Percentiles rank a stretch among this genome's conserved stretches.
phyloP scores from a whole-genome alignment of 2,113 vertebrate species.

The Anas platyrhynchos region DNA sequence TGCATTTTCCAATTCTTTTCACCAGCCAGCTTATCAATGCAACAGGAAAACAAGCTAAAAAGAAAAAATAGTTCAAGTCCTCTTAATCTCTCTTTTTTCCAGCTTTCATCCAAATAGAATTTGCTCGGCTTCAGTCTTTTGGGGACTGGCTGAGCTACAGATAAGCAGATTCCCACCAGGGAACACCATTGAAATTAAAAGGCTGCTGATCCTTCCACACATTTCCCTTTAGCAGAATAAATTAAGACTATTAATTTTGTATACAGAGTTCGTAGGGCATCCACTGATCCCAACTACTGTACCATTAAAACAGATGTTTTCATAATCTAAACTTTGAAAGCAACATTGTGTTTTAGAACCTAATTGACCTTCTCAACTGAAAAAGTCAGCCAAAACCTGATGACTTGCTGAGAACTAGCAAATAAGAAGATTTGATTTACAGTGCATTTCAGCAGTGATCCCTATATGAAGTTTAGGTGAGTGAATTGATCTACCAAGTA shows the following conservation, averaged over 20 bases:
- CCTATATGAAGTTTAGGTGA: not conserved
- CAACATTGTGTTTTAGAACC: not conserved
- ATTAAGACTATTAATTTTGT: not conserved
- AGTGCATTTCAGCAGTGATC: not conserved
- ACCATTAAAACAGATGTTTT: not conserved
- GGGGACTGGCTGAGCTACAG: not conserved
- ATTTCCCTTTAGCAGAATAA: not conserved
- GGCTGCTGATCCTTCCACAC: not conserved
- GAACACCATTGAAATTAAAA: not conserved
- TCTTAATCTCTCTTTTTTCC: constrained; percentile 28
- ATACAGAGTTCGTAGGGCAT: not conserved
- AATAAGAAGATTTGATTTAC: not conserved
- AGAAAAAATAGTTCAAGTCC: not conserved
- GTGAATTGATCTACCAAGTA: not conserved
- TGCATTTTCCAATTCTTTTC: not conserved
- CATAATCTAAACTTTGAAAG: not conserved
- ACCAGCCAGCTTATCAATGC: not conserved
- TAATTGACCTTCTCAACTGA: not conserved
- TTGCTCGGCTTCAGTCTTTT: not conserved
- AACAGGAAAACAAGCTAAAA: not conserved
- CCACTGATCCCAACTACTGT: not conserved
- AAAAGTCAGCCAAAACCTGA: not conserved
- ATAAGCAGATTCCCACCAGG: constrained; percentile 28
- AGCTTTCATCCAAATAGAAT: constrained; percentile 37
- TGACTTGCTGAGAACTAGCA: not conserved